Percentiles rank a stretch among this genome's conserved stretches.
These are phyloP conservation scores for Alcedo atthis DNA, from an alignment of 2,797 vertebrate genomes.

Conservation along the genomic window DNA sequence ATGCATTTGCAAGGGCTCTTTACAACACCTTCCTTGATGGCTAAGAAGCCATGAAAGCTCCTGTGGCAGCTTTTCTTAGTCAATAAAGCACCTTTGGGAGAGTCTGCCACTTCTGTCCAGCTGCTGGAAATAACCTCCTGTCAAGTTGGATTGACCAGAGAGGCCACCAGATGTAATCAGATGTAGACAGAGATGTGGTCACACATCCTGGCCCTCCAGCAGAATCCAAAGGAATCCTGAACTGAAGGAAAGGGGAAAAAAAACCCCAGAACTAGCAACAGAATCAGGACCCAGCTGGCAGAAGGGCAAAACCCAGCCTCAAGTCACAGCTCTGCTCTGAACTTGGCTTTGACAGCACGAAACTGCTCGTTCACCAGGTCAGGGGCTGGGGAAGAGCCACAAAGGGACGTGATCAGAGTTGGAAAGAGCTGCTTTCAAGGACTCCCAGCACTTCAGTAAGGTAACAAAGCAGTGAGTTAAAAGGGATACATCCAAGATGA, in stretches of 20 bases:
- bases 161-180: neutral
- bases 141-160: constrained; percentile 30
- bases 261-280: neutral
- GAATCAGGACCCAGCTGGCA: fast-evolving
- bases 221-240: neutral
- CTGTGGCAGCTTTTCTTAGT: constrained; percentile 1
- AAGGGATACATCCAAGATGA: neutral
- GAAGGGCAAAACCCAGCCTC: neutral
- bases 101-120: neutral
- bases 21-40: neutral
- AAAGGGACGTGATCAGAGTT: neutral
- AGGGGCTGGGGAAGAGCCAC: neutral
- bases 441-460: neutral
- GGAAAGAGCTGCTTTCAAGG: neutral
- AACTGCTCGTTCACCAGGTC: neutral
- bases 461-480: neutral
- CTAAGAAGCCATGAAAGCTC: constrained; percentile 27
- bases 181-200: neutral
- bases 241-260: neutral
- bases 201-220: neutral
- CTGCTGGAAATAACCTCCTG: constrained; percentile 35
- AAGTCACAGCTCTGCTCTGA: neutral
- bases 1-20: neutral
- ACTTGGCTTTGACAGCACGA: neutral
- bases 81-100: constrained; percentile 8